Evolutionary conservation across 64 coral and sea anemone species (phyloP).

Genomic region (Platygyra sinensis): DNA sequence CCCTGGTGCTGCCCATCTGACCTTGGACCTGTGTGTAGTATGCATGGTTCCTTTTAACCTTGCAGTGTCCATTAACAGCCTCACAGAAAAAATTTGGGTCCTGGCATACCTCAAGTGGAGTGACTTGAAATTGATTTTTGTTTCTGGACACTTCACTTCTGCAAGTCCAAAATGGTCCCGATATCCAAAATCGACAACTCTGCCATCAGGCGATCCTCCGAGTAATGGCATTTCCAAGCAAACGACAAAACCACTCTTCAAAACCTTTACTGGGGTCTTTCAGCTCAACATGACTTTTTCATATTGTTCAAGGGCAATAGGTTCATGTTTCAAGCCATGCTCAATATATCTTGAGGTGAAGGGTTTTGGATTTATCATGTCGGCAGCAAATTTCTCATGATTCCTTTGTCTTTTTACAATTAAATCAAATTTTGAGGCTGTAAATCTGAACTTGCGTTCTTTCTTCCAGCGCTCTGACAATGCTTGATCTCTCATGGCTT

Average conservation of each 20-base stretch:
- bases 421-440: no score
- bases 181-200: conserved; percentile 47
- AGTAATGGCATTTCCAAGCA: neutral
- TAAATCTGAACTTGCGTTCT: no score
- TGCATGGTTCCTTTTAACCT: conserved; percentile 31
- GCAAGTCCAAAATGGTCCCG: conserved; percentile 29
- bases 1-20: conserved; percentile 18
- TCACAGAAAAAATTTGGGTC: conserved; percentile 22
- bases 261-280: conserved; percentile 19
- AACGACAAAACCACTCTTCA: conserved; percentile 46
- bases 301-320: conserved; percentile 24
- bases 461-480: no score
- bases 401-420: no score
- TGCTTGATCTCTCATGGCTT: no score
- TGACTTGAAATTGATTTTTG: conserved; percentile 44
- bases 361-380: no score
- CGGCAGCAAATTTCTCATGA: no score
- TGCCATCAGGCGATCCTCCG: conserved; percentile 29
- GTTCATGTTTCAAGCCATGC: conserved; percentile 58
- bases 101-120: conserved; percentile 26
- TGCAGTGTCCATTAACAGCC: conserved; percentile 27
- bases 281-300: conserved; percentile 15
- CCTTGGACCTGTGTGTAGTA: conserved; percentile 49
- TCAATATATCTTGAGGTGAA: conserved; percentile 7
- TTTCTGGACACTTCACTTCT: conserved; percentile 42